phyloP scores from a whole-genome alignment of 1,140 invertebrate species.

The Drosophila mauritiana region DNA sequence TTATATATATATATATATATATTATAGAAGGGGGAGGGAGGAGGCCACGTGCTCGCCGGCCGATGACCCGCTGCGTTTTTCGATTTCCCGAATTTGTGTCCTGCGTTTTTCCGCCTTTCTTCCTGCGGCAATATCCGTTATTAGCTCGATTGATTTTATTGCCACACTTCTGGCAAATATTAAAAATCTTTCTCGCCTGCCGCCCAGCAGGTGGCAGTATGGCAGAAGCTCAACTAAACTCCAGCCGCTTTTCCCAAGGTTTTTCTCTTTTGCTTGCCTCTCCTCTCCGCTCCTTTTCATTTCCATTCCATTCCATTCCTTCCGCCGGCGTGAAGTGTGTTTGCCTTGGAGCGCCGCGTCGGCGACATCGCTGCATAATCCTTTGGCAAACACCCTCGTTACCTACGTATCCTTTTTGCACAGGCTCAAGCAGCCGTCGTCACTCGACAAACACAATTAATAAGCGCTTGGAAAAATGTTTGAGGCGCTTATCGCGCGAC shows the following conservation, averaged over 20 bases:
- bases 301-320: neutral
- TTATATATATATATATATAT: neutral
- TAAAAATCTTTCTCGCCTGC: conserved; percentile 35
- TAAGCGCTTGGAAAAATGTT: conserved; percentile 74
- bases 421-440: conserved; percentile 41
- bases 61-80: conserved; percentile 56
- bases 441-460: conserved; percentile 75
- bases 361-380: conserved; percentile 47
- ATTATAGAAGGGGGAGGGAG: neutral
- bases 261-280: too few relatives aligned
- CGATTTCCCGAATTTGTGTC: conserved; percentile 28
- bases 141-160: conserved; percentile 80
- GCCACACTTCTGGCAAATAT: conserved; percentile 52
- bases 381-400: conserved; percentile 52
- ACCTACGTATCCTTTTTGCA: conserved; percentile 12
- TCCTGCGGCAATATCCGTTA: conserved; percentile 70
- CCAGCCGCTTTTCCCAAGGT: conserved; percentile 22
- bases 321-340: conserved; percentile 6
- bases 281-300: neutral
- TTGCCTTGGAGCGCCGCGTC: conserved; percentile 38
- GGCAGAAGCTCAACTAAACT: conserved; percentile 2
- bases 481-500: conserved; percentile 70
- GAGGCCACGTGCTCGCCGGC: conserved; percentile 37
- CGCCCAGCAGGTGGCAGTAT: conserved; percentile 26
- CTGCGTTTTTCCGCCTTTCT: conserved; percentile 9